Percentiles rank a stretch among this genome's conserved stretches.
Conservation (phyloP, 2,797 vertebrate species). For the Epinephelus malabaricus region DNA sequence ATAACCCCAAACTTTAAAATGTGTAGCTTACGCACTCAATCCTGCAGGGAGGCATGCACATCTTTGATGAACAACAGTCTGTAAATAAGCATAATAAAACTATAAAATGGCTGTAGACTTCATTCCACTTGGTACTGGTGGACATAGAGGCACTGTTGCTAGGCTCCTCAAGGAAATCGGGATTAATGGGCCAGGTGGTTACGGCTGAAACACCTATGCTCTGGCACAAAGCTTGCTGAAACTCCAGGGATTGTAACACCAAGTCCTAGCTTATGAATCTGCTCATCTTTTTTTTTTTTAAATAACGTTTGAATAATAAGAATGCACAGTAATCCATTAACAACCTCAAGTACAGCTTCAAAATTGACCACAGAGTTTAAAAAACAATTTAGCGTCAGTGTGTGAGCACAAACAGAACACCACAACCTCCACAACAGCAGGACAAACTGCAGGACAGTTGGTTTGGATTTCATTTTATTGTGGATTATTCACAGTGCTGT, state of each 20-base stretch:
- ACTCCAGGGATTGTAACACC: too few relatives aligned
- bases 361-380: background rate
- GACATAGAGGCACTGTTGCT: too few relatives aligned
- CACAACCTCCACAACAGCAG: background rate
- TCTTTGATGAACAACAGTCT: too few relatives aligned
- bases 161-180: too few relatives aligned
- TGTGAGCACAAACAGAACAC: too few relatives aligned
- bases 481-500: too few relatives aligned
- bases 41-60: background rate
- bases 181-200: too few relatives aligned
- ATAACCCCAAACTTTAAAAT: background rate
- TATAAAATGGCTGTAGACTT: too few relatives aligned
- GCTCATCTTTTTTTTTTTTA: background rate
- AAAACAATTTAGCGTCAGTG: background rate
- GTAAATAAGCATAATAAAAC: background rate
- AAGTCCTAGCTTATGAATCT: too few relatives aligned
- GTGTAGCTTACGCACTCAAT: background rate
- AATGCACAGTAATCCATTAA: background rate
- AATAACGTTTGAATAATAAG: background rate
- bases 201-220: too few relatives aligned
- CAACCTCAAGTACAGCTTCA: background rate
- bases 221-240: background rate
- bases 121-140: too few relatives aligned
- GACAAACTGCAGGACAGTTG: background rate
- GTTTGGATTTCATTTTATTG: too few relatives aligned